These are phyloP conservation scores for Mesocricetus auratus DNA, from an alignment of 2,113 vertebrate genomes.

Conservation along the genomic window DNA sequence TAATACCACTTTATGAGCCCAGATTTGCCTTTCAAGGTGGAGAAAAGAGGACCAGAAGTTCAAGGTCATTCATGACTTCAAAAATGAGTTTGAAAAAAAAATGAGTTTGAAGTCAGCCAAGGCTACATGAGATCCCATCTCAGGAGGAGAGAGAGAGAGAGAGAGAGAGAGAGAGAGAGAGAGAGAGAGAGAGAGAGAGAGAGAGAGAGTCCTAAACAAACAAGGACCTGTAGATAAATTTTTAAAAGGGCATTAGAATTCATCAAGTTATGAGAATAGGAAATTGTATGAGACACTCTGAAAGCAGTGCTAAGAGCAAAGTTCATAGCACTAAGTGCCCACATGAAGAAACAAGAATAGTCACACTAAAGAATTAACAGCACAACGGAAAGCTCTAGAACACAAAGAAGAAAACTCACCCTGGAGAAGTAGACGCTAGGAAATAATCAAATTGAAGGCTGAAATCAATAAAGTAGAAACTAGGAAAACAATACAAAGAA, in stretches of 20 bases:
- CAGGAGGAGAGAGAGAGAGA: too few relatives aligned
- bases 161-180: background rate
- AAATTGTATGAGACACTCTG: background rate
- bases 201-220: background rate
- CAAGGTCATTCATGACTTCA: background rate
- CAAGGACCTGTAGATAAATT: background rate
- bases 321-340: too few relatives aligned
- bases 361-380: too few relatives aligned
- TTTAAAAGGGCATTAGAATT: background rate
- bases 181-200: background rate
- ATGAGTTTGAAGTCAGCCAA: background rate
- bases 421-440: too few relatives aligned
- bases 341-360: too few relatives aligned
- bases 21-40: background rate
- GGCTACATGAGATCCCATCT: background rate
- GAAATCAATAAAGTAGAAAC: too few relatives aligned
- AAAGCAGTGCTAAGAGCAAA: too few relatives aligned
- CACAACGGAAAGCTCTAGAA: too few relatives aligned
- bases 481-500: too few relatives aligned
- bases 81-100: too few relatives aligned
- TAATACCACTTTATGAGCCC: background rate
- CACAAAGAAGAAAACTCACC: too few relatives aligned
- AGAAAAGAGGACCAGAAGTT: background rate
- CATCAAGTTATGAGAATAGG: slow-evolving; percentile 33
- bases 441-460: too few relatives aligned